phyloP scores from a whole-genome alignment of 2,113 vertebrate species.

The Peromyscus polionotus region DNA sequence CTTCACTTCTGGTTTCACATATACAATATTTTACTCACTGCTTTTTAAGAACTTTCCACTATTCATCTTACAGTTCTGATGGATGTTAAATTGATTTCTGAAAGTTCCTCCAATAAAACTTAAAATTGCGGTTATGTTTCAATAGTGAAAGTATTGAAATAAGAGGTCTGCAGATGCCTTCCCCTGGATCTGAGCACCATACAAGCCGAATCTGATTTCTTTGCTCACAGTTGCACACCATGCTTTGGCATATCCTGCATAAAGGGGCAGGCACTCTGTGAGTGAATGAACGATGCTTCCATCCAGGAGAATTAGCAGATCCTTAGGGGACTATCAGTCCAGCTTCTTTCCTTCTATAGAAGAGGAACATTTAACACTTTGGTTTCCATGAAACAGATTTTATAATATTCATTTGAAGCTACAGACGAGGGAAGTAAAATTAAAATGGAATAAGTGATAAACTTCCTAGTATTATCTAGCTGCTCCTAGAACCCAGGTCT shows the following conservation, averaged over 20 bases:
- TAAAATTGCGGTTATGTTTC: slow-evolving; percentile 61
- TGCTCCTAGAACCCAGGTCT: not conserved
- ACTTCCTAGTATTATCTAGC: not conserved
- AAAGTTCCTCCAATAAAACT: slow-evolving; percentile 65
- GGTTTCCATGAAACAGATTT: slow-evolving; percentile 27
- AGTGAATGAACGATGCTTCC: not conserved
- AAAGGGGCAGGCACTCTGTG: rapidly evolving
- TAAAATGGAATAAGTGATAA: not conserved
- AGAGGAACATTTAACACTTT: not conserved
- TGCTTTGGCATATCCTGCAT: not conserved
- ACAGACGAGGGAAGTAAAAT: not conserved
- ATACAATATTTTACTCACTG: slow-evolving; percentile 67
- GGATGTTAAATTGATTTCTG: slow-evolving; percentile 74
- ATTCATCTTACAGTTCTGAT: slow-evolving; percentile 70
- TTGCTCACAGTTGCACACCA: not conserved
- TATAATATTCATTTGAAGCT: not conserved
- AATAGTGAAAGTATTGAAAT: slow-evolving; percentile 61
- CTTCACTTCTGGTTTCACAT: slow-evolving; percentile 56
- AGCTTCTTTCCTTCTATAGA: not conserved
- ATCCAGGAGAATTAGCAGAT: not conserved
- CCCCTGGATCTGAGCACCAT: not conserved
- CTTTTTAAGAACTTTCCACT: slow-evolving; percentile 71
- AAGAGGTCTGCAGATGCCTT: not conserved
- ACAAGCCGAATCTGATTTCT: not conserved
- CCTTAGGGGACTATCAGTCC: not conserved